Base-by-base conservation (phyloP, 1,140 invertebrate genomes). In the Apis cerana region DNA sequence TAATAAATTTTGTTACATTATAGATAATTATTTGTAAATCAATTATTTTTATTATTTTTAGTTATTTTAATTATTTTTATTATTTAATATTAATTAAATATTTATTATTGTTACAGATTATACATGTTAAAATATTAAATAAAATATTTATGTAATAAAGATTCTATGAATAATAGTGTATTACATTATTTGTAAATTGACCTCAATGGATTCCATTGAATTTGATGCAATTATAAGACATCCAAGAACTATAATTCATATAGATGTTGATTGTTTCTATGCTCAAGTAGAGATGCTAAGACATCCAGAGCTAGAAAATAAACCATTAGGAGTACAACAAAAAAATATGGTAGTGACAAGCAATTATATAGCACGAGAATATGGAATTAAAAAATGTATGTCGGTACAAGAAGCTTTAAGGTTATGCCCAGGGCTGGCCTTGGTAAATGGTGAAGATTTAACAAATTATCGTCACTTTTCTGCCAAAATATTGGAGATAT, bases 241-340 rank as follows among this genome's bases (percentile, higher is more conserved):
- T 92, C 91, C 94, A 17, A 95, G 95, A 91, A 95, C 95, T 82
- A 96, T 98, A 74, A 95, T 97, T 87, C 96, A 98, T 89, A 93
- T 98, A 89, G 96, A 97, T 91, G 94, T 97, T 88, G 96, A 97
- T 89, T 97, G 96, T 91, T 97, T 97, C 93, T 97, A 97, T 93
- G 97, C 97, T 74, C 97, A 97, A 95, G 97, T 97, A 81, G 97
- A 97, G 94, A 96, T 96, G 94, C 88, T 97, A 52, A 95, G 95
- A 81, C 95, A 97, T 91, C 96, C 97, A 2, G 94, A 95, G 85
- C 91, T 96, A 21, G 93, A 94, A 64, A 93, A 93, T 33, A 95
- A 95, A 86, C 97, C 97, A 1, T 92, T 97, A 59, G 97, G 97
- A 52, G 95, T 98, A 10, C 96, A 97, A 91, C 97, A 98, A 92